Base-by-base conservation (phyloP, 2,797 vertebrate genomes). In the Oophaga sylvatica region DNA sequence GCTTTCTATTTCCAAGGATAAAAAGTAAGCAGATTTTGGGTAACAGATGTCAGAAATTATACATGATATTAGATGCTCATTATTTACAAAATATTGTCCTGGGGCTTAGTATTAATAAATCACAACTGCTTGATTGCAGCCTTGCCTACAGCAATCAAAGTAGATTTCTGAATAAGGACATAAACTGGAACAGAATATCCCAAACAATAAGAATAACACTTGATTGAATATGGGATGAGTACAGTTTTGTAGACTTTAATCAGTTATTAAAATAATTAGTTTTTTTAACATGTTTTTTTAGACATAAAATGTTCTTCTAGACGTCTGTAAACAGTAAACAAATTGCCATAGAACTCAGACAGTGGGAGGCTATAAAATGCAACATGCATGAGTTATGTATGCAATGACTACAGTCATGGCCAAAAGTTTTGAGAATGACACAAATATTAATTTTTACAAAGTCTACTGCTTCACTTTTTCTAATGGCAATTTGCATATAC, bases 41-140 rank as follows among this genome's bases (percentile, higher is more conserved):
- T 81, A 89, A 78, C 87, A 89, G 84, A 86, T 86, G 87, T 89
- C 87, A 86, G 70, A 85, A 89, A 89, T 86, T 85, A 89, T 82
- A 68, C 53, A 78, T 26, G 31, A 78, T 89, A 86, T 85, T 89
- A 82, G 71, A 86, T 77, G 59, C 79, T 85, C 71, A 86, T 89
- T 89, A 86, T 89, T 89, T 89, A 85, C 73, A 82, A 89, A 89
- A 86, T 86, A 89, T 86, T 86, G 86, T 86, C 87, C 81, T 86
- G 87, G 84, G 87, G 71, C 70, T 86, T 81, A 48, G 80, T 82
- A 78, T 86, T 89, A 89, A 89, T 89, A 86, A 86, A 85, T 86
- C 79, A 82, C 81, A 89, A 81, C 60, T 86, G 79, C 71, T 86
- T 85, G 87, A 77, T 85, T 85, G 70, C 83, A 67, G 83, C 78